A percentile compares a stretch with the other conserved stretches of the same genome.
phyloP scores from a whole-genome alignment of 1,140 invertebrate species.

The Artemia franciscana region DNA sequence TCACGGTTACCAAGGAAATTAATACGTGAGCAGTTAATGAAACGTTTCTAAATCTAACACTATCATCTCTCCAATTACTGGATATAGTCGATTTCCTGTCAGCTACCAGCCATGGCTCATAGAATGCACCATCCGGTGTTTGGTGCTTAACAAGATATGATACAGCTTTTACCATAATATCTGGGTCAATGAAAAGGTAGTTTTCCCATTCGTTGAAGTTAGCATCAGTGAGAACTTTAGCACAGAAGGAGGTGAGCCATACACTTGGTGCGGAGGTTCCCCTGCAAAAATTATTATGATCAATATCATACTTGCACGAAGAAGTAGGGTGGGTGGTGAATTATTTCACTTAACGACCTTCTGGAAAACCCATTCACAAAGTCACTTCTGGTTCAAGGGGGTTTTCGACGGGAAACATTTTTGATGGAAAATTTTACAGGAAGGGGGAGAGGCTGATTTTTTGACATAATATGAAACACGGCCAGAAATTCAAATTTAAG shows the following conservation, averaged over 20 bases:
- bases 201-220: slow-evolving; percentile 84
- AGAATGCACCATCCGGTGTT: slow-evolving; percentile 51
- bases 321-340: too few relatives aligned
- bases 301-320: too few relatives aligned
- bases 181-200: slow-evolving; percentile 65
- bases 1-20: slow-evolving; percentile 53
- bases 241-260: slow-evolving; percentile 65
- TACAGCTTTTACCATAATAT: slow-evolving; percentile 49
- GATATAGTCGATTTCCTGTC: slow-evolving; percentile 62
- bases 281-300: slow-evolving; percentile 24
- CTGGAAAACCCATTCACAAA: too few relatives aligned
- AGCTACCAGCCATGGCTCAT: slow-evolving; percentile 35
- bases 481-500: too few relatives aligned
- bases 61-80: slow-evolving; percentile 25
- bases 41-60: slow-evolving; percentile 43
- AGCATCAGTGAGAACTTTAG: slow-evolving; percentile 59
- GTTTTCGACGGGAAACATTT: too few relatives aligned
- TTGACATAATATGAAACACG: too few relatives aligned
- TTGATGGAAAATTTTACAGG: too few relatives aligned
- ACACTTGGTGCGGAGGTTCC: slow-evolving; percentile 58
- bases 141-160: slow-evolving; percentile 57
- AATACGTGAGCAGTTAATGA: slow-evolving; percentile 69
- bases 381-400: too few relatives aligned
- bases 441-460: too few relatives aligned
- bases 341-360: too few relatives aligned